A percentile compares a stretch with the other conserved stretches of the same genome.
Conservation (phyloP, 2,888 invertebrate genomes). For the Nomada ruficornis region DNA sequence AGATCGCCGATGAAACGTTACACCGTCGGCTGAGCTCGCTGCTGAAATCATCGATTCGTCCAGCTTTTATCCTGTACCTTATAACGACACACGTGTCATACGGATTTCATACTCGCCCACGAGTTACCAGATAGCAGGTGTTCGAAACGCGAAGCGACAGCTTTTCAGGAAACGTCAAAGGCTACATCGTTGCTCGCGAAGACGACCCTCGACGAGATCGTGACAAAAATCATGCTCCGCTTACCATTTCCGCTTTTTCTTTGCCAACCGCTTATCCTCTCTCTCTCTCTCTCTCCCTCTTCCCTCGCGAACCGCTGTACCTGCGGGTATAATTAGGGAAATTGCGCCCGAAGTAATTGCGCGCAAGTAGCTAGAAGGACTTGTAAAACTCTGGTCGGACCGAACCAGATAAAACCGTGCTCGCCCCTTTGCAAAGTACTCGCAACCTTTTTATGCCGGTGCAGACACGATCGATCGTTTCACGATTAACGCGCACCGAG, state of each 20-base stretch:
- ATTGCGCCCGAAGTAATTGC: slow-evolving; percentile 50
- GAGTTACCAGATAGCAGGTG: background rate
- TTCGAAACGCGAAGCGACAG: background rate
- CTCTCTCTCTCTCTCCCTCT: background rate
- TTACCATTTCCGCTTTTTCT: slow-evolving; percentile 12
- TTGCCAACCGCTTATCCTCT: background rate
- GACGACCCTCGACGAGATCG: slow-evolving; percentile 14
- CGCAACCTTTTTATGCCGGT: background rate
- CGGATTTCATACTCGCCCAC: background rate
- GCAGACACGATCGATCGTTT: slow-evolving; percentile 22
- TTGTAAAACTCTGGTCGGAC: slow-evolving; percentile 25
- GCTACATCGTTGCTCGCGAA: slow-evolving; percentile 11
- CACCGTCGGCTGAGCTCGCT: slow-evolving; percentile 26
- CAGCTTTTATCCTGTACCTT: slow-evolving; percentile 13
- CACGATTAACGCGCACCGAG: slow-evolving; percentile 11
- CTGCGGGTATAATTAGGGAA: slow-evolving; percentile 56
- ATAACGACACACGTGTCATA: background rate
- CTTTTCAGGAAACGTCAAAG: slow-evolving; percentile 20
- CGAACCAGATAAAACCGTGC: slow-evolving; percentile 4
- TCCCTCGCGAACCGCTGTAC: slow-evolving; percentile 15
- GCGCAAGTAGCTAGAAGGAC: slow-evolving; percentile 29
- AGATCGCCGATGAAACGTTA: slow-evolving; percentile 39
- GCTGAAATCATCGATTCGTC: slow-evolving; percentile 13
- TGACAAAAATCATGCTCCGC: slow-evolving; percentile 33
- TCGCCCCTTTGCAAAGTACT: background rate